A percentile compares a stretch with the other conserved stretches of the same genome.
Evolutionary conservation across 2,888 invertebrate genomes (phyloP).

Genomic region (Aphelenchoides bicaudatus): DNA sequence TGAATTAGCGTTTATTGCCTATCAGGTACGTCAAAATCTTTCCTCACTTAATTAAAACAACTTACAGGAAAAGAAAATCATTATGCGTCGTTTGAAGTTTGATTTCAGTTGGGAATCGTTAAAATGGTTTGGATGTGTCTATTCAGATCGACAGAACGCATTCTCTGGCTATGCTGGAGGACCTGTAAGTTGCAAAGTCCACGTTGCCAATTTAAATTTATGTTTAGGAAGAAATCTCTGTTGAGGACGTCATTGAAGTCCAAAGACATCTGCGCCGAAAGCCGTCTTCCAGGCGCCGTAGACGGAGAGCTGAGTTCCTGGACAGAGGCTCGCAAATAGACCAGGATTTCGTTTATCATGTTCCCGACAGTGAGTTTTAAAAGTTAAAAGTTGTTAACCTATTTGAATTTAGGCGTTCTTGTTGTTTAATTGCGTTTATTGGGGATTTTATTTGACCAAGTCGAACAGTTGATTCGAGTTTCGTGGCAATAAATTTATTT

Average conservation of each 20-base stretch:
- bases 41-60: conserved; percentile 9
- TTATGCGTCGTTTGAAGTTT: conserved; percentile 25
- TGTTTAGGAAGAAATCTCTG: conserved; percentile 8
- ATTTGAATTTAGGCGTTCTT: conserved; percentile 40
- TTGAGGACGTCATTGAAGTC: conserved; percentile 8
- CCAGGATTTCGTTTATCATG: conserved; percentile 41
- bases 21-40: conserved; percentile 38
- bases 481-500: background rate
- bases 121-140: conserved; percentile 23
- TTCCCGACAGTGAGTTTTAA: conserved; percentile 43
- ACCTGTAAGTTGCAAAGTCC: background rate
- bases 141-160: conserved; percentile 17
- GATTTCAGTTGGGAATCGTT: conserved; percentile 20
- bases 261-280: conserved; percentile 11
- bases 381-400: background rate
- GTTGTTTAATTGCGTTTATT: conserved; percentile 52
- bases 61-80: conserved; percentile 30
- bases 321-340: conserved; percentile 39
- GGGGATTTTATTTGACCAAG: conserved; percentile 41
- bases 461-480: background rate
- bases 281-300: conserved; percentile 16
- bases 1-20: conserved; percentile 56
- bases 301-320: conserved; percentile 17
- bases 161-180: background rate
- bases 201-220: background rate